A percentile compares a stretch with the other conserved stretches of the same genome.
phyloP scores from a whole-genome alignment of 2,797 vertebrate genomes.

The Pseudochirops corinnae region DNA sequence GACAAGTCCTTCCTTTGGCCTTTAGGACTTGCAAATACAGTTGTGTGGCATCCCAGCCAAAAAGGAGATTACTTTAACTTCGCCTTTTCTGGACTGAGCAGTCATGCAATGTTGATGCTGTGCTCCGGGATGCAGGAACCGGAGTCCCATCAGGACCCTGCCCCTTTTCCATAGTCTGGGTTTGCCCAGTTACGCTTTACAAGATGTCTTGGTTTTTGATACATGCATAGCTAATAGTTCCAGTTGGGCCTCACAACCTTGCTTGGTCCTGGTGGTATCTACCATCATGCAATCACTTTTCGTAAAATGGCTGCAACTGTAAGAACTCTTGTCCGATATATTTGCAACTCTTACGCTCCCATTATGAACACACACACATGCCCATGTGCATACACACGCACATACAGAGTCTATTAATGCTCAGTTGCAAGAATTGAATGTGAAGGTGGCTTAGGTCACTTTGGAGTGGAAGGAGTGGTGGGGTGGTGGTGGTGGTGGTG shows the following conservation, averaged over 20 bases:
- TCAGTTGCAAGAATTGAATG: constrained; percentile 74
- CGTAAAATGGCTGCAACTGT: constrained; percentile 84
- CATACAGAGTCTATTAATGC: constrained; percentile 59
- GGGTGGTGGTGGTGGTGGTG: constrained; percentile 68
- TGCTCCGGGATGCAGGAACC: constrained; percentile 74
- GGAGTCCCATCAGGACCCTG: constrained; percentile 57
- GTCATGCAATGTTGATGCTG: constrained; percentile 71
- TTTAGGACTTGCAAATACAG: constrained; percentile 73
- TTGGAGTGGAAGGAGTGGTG: constrained; percentile 75
- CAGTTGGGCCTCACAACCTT: constrained; percentile 67
- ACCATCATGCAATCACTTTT: constrained; percentile 83
- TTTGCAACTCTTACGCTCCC: constrained; percentile 84
- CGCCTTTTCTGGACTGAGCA: constrained; percentile 59
- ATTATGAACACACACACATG: constrained; percentile 71
- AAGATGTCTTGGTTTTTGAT: constrained; percentile 83
- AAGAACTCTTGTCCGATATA: constrained; percentile 85
- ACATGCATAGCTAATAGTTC: constrained; percentile 79
- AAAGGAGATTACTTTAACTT: constrained; percentile 78
- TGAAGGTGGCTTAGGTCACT: constrained; percentile 69
- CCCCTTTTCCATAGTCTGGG: constrained; percentile 73
- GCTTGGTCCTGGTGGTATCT: constrained; percentile 79
- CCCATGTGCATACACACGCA: background rate
- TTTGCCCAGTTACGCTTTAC: constrained; percentile 85
- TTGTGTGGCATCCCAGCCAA: constrained; percentile 76
- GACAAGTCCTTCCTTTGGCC: constrained; percentile 70